Percentiles rank a stretch among this genome's conserved stretches.
These are phyloP conservation scores for Holacanthella duospinosa DNA, from an alignment of 2,888 invertebrate species.

Conservation along the genomic window DNA sequence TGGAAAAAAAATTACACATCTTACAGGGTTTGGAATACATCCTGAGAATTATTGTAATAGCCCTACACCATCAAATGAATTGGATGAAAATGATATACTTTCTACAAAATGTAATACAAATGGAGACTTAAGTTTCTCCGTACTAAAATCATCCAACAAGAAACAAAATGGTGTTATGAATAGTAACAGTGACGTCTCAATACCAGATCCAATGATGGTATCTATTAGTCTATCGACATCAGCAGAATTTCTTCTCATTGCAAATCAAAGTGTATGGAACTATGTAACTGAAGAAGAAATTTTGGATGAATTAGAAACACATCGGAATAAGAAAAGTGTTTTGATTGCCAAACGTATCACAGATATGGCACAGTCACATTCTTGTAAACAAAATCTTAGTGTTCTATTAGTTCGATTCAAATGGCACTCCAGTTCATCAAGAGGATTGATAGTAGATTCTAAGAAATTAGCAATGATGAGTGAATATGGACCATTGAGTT, in stretches of 20 bases:
- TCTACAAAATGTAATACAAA: not conserved
- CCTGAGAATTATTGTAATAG: not conserved
- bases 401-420: conserved; percentile 61
- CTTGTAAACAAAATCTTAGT: conserved; percentile 76
- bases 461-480: conserved; percentile 21
- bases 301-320: conserved; percentile 58
- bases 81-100: conserved; percentile 17
- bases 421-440: conserved; percentile 19
- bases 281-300: conserved; percentile 72
- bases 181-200: conserved; percentile 30
- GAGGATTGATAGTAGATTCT: not conserved
- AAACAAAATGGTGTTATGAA: not conserved
- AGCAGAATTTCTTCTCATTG: conserved; percentile 71
- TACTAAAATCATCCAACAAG: not conserved
- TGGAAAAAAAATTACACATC: conserved; percentile 30
- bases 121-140: not conserved
- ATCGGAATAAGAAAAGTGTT: conserved; percentile 34
- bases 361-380: conserved; percentile 80
- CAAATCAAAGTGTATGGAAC: conserved; percentile 70
- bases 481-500: conserved; percentile 33
- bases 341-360: conserved; percentile 78
- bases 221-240: conserved; percentile 67
- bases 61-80: not conserved
- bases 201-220: conserved; percentile 65
- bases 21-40: conserved; percentile 21